Base-by-base conservation (phyloP, 2,888 invertebrate species). In the Bugula neritina region DNA sequence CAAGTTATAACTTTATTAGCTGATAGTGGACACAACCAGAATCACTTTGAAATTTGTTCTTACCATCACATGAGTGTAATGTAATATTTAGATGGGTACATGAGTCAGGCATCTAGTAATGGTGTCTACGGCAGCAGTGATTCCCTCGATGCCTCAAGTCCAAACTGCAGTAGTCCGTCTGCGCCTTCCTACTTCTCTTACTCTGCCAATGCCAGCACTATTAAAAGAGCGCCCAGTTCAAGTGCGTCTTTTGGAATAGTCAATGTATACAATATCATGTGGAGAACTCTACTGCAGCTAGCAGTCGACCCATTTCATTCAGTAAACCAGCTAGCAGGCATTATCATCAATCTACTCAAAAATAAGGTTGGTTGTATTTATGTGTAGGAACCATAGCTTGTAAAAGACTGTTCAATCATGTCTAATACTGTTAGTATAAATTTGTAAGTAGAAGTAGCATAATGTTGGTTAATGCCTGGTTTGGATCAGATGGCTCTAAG, bases 231-330 rank as follows among this genome's bases (percentile, higher is more conserved):
- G 17, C 31, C 63, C 31, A 63, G 63, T 34, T 31, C 31, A 31
- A 27, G 63, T 31, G 10, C 29, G 3, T 25, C 63, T n/a, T n/a
- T 63, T 21, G 92, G 21, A 90, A n/a, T 73, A 70, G 35, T 1
- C 27, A 81, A 79, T 72, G 79, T 95, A 72, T 94, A 94, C 85
- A 90, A 90, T 85, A 92, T 92, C 85, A 88, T 97, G 73, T 98
- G 96, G 96, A 88, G 89, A 77, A 90, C 91, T 27, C 87, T 98
- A 76, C 87, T 89, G 74, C 87, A 88, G 73, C 88, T 96, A 79
- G 89, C 92, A 73, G 87, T 88, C 74, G 98, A 99, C 87, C 96
- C 98, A 0, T 90, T 91, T 84, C 92, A 92, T 1, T 89, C 90
- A 72, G 92, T 97, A 1, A 88, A 91, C 0, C 75, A 87, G 73